A percentile compares a stretch with the other conserved stretches of the same genome.
These are phyloP conservation scores for Rhynchomys soricoides DNA, from an alignment of 2,113 vertebrate genomes.

Conservation along the genomic window DNA sequence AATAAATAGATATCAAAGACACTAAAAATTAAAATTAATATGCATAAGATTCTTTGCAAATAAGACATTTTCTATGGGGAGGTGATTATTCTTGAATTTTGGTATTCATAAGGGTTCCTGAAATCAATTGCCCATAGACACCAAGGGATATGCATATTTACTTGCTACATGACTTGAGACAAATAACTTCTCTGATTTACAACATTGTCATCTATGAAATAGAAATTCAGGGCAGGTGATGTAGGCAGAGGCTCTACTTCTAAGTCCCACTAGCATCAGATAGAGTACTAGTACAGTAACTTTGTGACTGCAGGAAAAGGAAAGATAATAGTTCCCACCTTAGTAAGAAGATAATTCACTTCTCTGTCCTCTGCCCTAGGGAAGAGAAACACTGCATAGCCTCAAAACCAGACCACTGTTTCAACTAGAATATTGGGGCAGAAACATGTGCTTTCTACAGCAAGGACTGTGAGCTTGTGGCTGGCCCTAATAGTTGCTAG, in stretches of 20 bases:
- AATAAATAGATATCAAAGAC: background rate
- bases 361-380: background rate
- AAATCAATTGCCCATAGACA: background rate
- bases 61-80: background rate
- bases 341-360: background rate
- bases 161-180: background rate
- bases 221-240: background rate
- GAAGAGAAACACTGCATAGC: background rate
- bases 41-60: background rate
- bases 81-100: background rate
- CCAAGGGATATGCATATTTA: background rate
- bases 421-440: background rate
- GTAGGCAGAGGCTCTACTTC: background rate
- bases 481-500: background rate
- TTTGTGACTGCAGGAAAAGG: slow-evolving; percentile 4
- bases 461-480: background rate
- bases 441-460: background rate
- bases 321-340: background rate
- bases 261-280: background rate
- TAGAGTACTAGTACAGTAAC: background rate
- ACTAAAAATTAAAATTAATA: background rate
- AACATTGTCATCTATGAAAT: background rate
- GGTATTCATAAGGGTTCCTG: background rate
- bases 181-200: background rate
- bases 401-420: background rate